A percentile compares a stretch with the other conserved stretches of the same genome.
These are phyloP conservation scores for Apotomis turbidana DNA, from an alignment of 2,888 invertebrate genomes.

Conservation along the genomic window DNA sequence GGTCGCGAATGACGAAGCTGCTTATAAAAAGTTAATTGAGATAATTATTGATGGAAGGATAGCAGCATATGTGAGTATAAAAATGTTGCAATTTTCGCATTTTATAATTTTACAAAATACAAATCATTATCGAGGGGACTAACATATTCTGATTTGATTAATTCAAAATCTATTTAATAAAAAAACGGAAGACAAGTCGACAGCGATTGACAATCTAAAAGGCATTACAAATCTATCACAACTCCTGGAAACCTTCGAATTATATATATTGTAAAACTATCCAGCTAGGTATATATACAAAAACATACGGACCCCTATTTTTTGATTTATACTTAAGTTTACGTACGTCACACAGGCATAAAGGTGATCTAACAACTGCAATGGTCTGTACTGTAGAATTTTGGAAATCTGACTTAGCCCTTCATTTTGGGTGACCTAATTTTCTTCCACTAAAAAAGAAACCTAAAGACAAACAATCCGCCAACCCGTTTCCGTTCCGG, in stretches of 20 bases:
- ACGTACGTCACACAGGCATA: no score
- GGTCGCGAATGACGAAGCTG: slow-evolving; percentile 11
- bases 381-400: no score
- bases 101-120: not conserved
- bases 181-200: no score
- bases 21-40: slow-evolving; percentile 40
- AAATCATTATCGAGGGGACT: not conserved
- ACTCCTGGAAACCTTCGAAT: no score
- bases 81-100: not conserved
- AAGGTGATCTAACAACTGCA: no score
- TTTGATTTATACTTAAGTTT: no score
- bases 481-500: slow-evolving; percentile 36
- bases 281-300: no score
- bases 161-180: not conserved
- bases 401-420: no score
- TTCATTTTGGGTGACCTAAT: not conserved
- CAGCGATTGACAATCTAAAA: no score
- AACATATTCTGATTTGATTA: not conserved
- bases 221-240: no score
- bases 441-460: not conserved
- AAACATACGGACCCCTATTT: no score
- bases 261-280: no score
- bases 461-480: slow-evolving; percentile 33
- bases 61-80: slow-evolving; percentile 27
- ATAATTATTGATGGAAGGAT: slow-evolving; percentile 46